Conservation (phyloP, 2,888 invertebrate genomes). For the Ochropleura leucogaster region DNA sequence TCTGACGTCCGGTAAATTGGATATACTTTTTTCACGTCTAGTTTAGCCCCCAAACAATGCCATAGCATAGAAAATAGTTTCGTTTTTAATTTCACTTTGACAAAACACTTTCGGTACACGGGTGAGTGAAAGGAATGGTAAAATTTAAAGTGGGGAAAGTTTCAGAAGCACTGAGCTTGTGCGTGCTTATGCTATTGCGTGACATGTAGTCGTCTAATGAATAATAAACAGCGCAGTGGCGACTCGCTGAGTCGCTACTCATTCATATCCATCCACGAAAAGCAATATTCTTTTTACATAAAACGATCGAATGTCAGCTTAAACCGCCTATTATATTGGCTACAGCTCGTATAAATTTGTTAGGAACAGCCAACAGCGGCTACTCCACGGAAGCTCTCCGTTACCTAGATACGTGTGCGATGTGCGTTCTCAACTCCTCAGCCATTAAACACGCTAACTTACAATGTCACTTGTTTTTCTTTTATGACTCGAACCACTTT, state of each 20-base stretch:
- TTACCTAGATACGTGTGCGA: constrained; percentile 70
- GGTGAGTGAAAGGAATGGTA: constrained; percentile 65
- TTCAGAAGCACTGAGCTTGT: constrained; percentile 85
- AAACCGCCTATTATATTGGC: constrained; percentile 78
- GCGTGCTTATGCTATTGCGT: constrained; percentile 87
- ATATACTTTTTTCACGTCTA: constrained; percentile 68
- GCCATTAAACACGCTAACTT: constrained; percentile 63
- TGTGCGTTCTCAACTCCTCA: constrained; percentile 21
- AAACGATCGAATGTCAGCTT: constrained; percentile 82
- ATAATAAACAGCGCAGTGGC: constrained; percentile 88
- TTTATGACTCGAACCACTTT: constrained; percentile 79
- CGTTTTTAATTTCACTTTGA: constrained; percentile 53
- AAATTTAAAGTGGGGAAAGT: constrained; percentile 78
- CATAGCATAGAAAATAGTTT: constrained; percentile 32
- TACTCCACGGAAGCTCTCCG: constrained; percentile 61
- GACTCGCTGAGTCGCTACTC: constrained; percentile 87
- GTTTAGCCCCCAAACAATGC: constrained; percentile 45
- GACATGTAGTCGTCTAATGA: constrained; percentile 88
- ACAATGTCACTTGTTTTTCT: constrained; percentile 73
- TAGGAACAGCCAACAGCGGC: constrained; percentile 60
- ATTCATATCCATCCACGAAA: constrained; percentile 88
- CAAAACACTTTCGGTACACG: constrained; percentile 52
- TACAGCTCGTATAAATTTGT: constrained; percentile 74
- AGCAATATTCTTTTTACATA: constrained; percentile 84
- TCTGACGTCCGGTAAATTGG: constrained; percentile 75